Evolutionary conservation across 2,113 vertebrate species (phyloP), one percentile per base, ranked within the genome.

Genomic region (Actenoides hombroni): DNA sequence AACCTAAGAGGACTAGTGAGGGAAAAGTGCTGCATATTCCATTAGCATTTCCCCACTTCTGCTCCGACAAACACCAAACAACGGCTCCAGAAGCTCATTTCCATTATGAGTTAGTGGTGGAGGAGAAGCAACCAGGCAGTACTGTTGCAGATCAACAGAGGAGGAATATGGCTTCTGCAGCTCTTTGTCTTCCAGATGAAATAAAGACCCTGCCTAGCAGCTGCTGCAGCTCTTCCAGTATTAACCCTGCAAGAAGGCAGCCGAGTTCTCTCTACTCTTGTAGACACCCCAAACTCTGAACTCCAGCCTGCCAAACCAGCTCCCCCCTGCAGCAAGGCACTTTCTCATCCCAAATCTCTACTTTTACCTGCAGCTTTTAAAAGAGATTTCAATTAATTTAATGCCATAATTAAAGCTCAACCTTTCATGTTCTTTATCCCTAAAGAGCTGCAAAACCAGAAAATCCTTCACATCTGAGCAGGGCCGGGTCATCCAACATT

Each of bases 371-470:
- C 20, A 87, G 51, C 42, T 73, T 91, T 86, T 91, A 4, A 31
- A 54, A 46, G 51, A 78, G 11, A 81, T 71, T 63, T 89, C 46
- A 91, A 79, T 79, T 81, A 8, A 83, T 71, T 78, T 82, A 82
- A 71, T 68, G 23, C 33, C 61, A 85, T 61, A 91, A 82, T 87
- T 85, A 87, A 91, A 82, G 11, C 42, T 79, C 29, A 75, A 4
- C 37, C 21, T 88, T 92, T 82, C 65, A 74, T 54, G 40, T 86
- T 83, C 75, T 73, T 88, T 39, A 71, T 29, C 70, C 77, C 54
- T 46, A 29, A 71, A 92, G 82, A 94, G 70, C 78, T 87, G 85
- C 48, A 91, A 87, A 95, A 87, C 90, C 69, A 94, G 90, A 85
- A 93, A 93, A 49, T 53, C 61, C 46, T 77, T 94, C 19, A 6